Evolutionary conservation across 2,797 vertebrate species (phyloP).

Genomic region (Tokudaia muenninki): DNA sequence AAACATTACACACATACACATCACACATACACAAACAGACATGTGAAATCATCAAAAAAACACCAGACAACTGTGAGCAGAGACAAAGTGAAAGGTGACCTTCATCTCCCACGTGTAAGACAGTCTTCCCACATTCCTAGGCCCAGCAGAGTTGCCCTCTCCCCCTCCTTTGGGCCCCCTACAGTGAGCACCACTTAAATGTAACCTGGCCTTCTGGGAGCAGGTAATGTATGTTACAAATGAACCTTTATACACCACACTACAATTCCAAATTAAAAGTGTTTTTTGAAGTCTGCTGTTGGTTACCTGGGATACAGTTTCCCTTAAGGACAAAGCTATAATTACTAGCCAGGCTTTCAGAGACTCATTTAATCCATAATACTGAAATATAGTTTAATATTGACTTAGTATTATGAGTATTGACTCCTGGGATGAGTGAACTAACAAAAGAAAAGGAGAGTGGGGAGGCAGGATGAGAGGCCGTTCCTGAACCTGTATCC

Average conservation of each 20-base stretch:
- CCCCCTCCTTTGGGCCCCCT: too few relatives aligned
- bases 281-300: neutral
- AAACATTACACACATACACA: neutral
- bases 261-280: neutral
- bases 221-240: neutral
- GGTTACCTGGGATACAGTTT: constrained; percentile 11
- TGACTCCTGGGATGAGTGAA: neutral
- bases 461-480: too few relatives aligned
- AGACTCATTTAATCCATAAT: constrained; percentile 7
- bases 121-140: neutral
- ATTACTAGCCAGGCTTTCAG: neutral
- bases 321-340: neutral
- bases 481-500: neutral
- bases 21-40: too few relatives aligned
- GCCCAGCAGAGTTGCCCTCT: neutral
- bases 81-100: neutral
- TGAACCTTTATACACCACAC: neutral
- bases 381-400: neutral
- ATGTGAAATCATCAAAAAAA: neutral
- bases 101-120: rapidly evolving
- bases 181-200: neutral
- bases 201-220: neutral
- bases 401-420: constrained; percentile 17
- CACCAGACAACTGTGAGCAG: neutral
- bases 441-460: neutral